phyloP scores from a whole-genome alignment of 1,140 invertebrate species.

The Drosophila eugracilis region DNA sequence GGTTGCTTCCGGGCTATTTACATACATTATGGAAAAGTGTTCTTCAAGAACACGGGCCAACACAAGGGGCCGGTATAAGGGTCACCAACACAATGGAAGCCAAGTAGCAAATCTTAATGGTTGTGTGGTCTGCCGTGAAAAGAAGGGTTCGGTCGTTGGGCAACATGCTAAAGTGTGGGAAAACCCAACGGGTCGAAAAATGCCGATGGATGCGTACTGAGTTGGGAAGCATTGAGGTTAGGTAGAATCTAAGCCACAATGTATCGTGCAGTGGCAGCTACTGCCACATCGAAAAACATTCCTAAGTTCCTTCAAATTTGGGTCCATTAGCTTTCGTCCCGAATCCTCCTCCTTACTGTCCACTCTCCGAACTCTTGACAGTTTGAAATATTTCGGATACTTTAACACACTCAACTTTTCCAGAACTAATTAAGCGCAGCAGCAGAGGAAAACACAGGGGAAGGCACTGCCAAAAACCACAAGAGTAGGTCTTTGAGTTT shows the following conservation, averaged over 20 bases:
- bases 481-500: slow-evolving; percentile 33
- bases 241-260: neutral
- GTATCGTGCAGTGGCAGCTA: neutral
- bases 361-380: slow-evolving; percentile 42
- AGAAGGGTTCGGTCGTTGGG: slow-evolving; percentile 42
- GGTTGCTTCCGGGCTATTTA: slow-evolving; percentile 33
- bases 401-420: slow-evolving; percentile 47
- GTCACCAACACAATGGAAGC: slow-evolving; percentile 41
- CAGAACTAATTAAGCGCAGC: slow-evolving; percentile 55
- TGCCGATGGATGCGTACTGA: neutral
- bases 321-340: neutral
- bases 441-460: slow-evolving; percentile 13
- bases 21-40: slow-evolving; percentile 13
- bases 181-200: slow-evolving; percentile 12
- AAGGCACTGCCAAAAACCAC: slow-evolving; percentile 30
- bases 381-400: slow-evolving; percentile 61
- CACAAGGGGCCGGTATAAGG: slow-evolving; percentile 49
- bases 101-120: slow-evolving; percentile 57
- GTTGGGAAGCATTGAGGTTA: neutral
- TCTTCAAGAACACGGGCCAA: neutral
- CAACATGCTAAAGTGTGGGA: slow-evolving; percentile 22
- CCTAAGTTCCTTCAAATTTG: neutral
- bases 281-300: no score
- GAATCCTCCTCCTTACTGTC: slow-evolving; percentile 8
- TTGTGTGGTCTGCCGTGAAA: slow-evolving; percentile 28